Conservation (phyloP, 2,888 invertebrate species). For the Dyspetes luteomarginatus region DNA sequence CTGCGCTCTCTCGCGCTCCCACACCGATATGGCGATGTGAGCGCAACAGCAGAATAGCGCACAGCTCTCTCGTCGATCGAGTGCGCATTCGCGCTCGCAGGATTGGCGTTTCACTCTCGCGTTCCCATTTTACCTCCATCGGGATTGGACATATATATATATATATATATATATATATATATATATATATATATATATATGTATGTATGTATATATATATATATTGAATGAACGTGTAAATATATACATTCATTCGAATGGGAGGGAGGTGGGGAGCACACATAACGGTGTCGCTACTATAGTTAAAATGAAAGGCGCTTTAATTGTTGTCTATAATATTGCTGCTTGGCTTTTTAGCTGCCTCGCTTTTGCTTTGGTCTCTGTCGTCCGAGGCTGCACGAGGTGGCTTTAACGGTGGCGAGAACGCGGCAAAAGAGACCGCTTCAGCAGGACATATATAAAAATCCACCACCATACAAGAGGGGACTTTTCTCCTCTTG, state of each 20-base stretch:
- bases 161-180: slow-evolving; percentile 7
- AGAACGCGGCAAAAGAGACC: slow-evolving; percentile 65
- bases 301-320: slow-evolving; percentile 82
- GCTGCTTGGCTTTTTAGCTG: slow-evolving; percentile 62
- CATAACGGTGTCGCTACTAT: slow-evolving; percentile 80
- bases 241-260: slow-evolving; percentile 10
- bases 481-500: neutral
- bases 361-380: slow-evolving; percentile 7
- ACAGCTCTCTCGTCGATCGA: slow-evolving; percentile 56
- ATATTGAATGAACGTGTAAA: slow-evolving; percentile 22
- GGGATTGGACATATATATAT: slow-evolving; percentile 70
- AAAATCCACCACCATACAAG: slow-evolving; percentile 30
- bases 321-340: slow-evolving; percentile 81
- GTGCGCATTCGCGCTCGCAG: slow-evolving; percentile 69
- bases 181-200: slow-evolving; percentile 58
- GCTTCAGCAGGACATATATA: neutral
- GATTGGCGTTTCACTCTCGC: slow-evolving; percentile 82
- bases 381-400: slow-evolving; percentile 52
- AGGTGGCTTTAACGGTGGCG: slow-evolving; percentile 32
- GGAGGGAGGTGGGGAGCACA: slow-evolving; percentile 60
- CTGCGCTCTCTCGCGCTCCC: slow-evolving; percentile 45
- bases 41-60: slow-evolving; percentile 31
- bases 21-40: slow-evolving; percentile 5
- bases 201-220: slow-evolving; percentile 7
- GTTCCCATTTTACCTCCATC: slow-evolving; percentile 80